Conservation (phyloP, 2,113 vertebrate species). For the Phycodurus eques region DNA sequence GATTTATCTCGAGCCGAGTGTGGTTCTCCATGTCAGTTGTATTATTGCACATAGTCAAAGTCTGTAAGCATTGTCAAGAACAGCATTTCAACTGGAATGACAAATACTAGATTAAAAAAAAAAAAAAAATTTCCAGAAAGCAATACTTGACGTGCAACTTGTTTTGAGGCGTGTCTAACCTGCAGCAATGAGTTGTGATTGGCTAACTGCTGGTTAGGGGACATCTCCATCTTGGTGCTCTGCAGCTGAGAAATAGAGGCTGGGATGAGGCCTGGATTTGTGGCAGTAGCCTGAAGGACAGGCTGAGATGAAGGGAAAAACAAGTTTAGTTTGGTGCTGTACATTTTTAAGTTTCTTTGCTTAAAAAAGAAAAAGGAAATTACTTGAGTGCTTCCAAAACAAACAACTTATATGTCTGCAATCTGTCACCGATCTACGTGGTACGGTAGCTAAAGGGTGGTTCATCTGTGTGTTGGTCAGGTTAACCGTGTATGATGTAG, state of each 20-base stretch:
- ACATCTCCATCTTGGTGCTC: constrained; percentile 69
- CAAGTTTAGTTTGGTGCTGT: neutral
- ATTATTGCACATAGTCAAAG: constrained; percentile 76
- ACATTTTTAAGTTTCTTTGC: too few relatives aligned
- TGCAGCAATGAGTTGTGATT: constrained; percentile 78
- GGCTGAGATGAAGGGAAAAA: constrained; percentile 18
- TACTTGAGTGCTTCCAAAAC: neutral
- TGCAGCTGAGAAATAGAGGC: constrained; percentile 71
- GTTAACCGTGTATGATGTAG: too few relatives aligned
- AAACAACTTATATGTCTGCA: neutral
- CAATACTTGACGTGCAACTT: neutral
- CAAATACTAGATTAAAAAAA: neutral
- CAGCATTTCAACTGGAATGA: neutral
- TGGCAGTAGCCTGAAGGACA: constrained; percentile 73
- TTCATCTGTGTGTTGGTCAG: too few relatives aligned
- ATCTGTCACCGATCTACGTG: too few relatives aligned
- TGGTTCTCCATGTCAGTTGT: constrained; percentile 72
- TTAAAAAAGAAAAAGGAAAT: too few relatives aligned
- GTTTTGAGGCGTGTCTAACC: constrained; percentile 68
- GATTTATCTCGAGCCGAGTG: constrained; percentile 67
- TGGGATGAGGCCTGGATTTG: constrained; percentile 74
- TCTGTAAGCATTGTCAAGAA: constrained; percentile 64
- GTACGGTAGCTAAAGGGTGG: too few relatives aligned
- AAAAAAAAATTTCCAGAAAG: neutral
- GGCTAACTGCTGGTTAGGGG: constrained; percentile 64